Percentiles rank a stretch among this genome's conserved stretches.
Evolutionary conservation across 2,113 vertebrate species (phyloP).

Genomic region (Mesoclemmys tuberculata): DNA sequence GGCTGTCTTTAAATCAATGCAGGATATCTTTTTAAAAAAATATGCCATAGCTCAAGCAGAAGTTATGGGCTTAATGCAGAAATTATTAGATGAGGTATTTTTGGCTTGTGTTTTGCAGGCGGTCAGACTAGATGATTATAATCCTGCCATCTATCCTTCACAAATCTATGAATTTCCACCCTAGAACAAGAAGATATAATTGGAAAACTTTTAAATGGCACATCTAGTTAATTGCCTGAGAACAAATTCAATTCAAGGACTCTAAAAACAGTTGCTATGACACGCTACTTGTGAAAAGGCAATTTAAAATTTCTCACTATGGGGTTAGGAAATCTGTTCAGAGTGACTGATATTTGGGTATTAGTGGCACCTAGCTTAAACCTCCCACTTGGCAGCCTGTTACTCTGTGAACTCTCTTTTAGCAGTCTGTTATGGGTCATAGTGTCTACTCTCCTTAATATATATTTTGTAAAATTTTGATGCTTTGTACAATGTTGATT

Average conservation of each 20-base stretch:
- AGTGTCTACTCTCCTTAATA: not conserved
- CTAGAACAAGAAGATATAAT: not conserved
- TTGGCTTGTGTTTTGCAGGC: not conserved
- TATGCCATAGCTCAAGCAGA: not conserved
- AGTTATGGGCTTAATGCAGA: not conserved
- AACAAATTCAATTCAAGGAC: not conserved
- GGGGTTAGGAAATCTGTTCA: not conserved
- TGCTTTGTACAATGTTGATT: not conserved
- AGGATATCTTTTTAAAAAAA: not conserved
- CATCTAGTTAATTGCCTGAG: not conserved
- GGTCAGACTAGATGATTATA: not conserved
- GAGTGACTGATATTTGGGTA: accelerated
- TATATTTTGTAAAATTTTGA: not conserved
- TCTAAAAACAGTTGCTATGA: not conserved
- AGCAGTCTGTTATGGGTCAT: accelerated
- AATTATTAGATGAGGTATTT: not conserved
- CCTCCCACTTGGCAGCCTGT: accelerated
- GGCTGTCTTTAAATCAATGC: not conserved
- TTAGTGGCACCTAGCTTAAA: not conserved
- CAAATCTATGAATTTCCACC: not conserved
- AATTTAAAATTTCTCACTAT: accelerated
- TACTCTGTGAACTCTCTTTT: not conserved
- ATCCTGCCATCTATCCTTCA: not conserved
- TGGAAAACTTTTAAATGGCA: not conserved
- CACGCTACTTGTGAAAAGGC: not conserved